Evolutionary conservation across 2,113 vertebrate species (phyloP), one percentile per base, ranked within the genome.

Genomic region (Symphodus melops): DNA sequence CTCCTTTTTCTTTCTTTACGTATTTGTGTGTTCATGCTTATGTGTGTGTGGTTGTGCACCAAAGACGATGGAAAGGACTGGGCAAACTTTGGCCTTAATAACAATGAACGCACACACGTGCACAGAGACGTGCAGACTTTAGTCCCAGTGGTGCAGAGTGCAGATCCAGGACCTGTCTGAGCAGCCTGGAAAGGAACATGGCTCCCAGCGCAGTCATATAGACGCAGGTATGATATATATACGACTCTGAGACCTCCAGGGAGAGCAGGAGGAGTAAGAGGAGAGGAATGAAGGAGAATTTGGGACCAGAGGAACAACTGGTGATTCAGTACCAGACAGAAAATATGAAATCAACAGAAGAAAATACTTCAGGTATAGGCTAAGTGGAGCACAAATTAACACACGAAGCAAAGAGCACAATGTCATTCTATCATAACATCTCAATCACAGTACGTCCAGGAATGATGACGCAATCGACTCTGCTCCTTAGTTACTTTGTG

Each of bases 141-240:
- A 3, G 48, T 75, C 68, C 64, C 81, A 33, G 28, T 5, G 28
- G 28, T 33, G 28, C 28, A 33, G 28, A 33, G 28, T 75, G 9
- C 46, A 33, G 53, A 69, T 39, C 52, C 57, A 59, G 71, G 77
- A 39, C 28, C 28, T 42, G 57, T 79, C 81, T 79, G 71, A 64
- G 28, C 58, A 14, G 51, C 68, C 72, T 81, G 81, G 65, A 75
- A 60, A 48, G 19, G 54, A 81, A 71, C 67, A 72, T 33, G 61
- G 52, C 75, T 90, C 87, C 83, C 79, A n/a, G 74, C 57, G 3
- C 71, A 64, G 76, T 55, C 77, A 65, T 84, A 77, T 62, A 61
- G 63, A 83, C 39, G 51, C 68, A 86, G 62, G 52, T 79, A 74
- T 68, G 28, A 85, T 77, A 71, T 86, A 71, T 86, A 84, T 75